Evolutionary conservation across 2,888 invertebrate genomes (phyloP).

Genomic region (Phrixothrix hirtus): DNA sequence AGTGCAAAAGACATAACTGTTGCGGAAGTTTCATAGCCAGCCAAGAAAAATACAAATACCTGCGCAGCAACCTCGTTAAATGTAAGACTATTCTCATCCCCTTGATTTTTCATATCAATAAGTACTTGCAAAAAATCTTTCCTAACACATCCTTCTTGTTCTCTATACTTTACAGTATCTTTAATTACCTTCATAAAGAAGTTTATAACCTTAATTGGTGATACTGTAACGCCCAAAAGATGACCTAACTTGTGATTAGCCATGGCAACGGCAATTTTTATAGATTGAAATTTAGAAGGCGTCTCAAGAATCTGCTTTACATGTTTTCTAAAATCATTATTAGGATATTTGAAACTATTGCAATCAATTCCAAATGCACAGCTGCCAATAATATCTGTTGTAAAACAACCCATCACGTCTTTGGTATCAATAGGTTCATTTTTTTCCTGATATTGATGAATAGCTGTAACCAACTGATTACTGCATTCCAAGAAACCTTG

Average conservation of each 20-base stretch:
- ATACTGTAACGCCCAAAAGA: not conserved
- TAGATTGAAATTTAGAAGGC: not conserved
- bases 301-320: conserved; percentile 32
- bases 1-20: conserved; percentile 3
- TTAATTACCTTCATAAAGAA: conserved; percentile 57
- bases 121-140: conserved; percentile 62
- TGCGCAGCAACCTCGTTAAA: conserved; percentile 21
- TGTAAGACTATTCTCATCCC: not conserved
- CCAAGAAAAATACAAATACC: not conserved
- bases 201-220: conserved; percentile 19
- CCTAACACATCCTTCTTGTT: conserved; percentile 53
- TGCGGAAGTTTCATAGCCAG: conserved; percentile 1
- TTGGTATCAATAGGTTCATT: conserved; percentile 37
- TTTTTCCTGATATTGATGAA: conserved; percentile 6
- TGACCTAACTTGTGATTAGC: not conserved
- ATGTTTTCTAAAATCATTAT: conserved; percentile 56
- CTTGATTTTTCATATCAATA: conserved; percentile 51
- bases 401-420: conserved; percentile 59
- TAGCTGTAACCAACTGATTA: conserved; percentile 15
- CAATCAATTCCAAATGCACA: conserved; percentile 65
- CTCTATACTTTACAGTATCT: conserved; percentile 55
- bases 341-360: conserved; percentile 59
- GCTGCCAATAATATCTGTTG: conserved; percentile 63
- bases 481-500: conserved; percentile 23
- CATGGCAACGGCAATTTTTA: not conserved